Conservation (phyloP, 2,113 vertebrate species). For the Cnemophilus loriae region DNA sequence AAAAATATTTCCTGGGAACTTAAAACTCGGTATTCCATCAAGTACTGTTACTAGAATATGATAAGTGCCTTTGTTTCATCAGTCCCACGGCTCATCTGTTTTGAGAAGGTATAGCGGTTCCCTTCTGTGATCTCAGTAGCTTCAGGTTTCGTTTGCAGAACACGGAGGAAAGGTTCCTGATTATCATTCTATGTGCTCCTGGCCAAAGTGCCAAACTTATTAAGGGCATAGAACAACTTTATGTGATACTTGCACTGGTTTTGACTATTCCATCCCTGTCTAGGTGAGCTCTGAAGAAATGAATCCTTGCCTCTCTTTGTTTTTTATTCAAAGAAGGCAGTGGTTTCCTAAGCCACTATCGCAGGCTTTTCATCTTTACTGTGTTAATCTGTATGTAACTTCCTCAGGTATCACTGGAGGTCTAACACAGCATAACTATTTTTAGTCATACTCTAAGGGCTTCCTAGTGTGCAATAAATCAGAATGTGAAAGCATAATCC, state of each 20-base stretch:
- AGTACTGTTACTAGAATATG: background rate
- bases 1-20: background rate
- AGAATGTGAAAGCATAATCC: background rate
- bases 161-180: background rate
- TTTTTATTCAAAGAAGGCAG: background rate
- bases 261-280: background rate
- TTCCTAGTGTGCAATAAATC: background rate
- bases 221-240: background rate
- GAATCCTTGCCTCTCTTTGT: background rate
- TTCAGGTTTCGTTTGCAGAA: background rate
- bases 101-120: background rate
- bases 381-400: background rate
- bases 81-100: rapidly evolving
- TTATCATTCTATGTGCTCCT: background rate
- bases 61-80: background rate
- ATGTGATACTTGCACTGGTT: background rate
- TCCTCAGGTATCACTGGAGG: background rate
- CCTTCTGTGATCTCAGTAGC: background rate
- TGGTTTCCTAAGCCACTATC: background rate
- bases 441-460: background rate
- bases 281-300: background rate
- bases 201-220: background rate
- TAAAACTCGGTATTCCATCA: background rate
- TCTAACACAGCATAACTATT: background rate
- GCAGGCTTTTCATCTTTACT: background rate